A percentile compares a stretch with the other conserved stretches of the same genome.
Conservation (phyloP, 1,140 invertebrate species). For the Papilio aristodemus region DNA sequence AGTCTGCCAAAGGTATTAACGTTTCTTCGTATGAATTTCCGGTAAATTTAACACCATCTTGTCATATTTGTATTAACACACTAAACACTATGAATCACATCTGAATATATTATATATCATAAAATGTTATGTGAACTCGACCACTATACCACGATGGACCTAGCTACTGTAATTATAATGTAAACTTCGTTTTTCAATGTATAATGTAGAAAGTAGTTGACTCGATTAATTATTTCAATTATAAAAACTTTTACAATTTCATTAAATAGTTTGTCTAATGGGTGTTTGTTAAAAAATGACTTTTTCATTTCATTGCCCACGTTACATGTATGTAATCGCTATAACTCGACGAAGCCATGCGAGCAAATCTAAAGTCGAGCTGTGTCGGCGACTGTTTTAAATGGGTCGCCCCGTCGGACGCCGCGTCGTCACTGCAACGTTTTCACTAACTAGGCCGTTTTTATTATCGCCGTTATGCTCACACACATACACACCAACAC, state of each 20-base stretch:
- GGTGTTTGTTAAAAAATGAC: neutral
- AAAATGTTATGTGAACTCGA: too few species aligned
- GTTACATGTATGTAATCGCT: neutral
- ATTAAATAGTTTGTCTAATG: too few species aligned
- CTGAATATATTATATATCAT: too few species aligned
- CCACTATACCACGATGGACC: neutral
- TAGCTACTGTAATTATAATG: neutral
- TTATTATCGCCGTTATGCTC: slow-evolving; percentile 63
- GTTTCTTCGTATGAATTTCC: too few species aligned
- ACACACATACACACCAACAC: neutral
- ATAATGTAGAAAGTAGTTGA: too few species aligned
- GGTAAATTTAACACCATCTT: too few species aligned
- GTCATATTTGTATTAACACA: too few species aligned
- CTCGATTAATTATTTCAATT: neutral
- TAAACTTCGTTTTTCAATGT: too few species aligned
- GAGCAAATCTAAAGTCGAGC: slow-evolving; percentile 4
- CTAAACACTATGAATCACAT: neutral
- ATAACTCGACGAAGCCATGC: slow-evolving; percentile 10
- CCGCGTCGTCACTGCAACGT: slow-evolving; percentile 48
- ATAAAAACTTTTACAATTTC: neutral
- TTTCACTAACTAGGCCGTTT: slow-evolving; percentile 66
- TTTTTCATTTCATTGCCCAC: neutral
- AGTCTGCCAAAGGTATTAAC: too few species aligned
- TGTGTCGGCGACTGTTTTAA: slow-evolving; percentile 51
- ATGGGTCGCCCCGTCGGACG: slow-evolving; percentile 51